A percentile compares a stretch with the other conserved stretches of the same genome.
Conservation (phyloP, 2,888 invertebrate genomes). For the Epiblema foenella region DNA sequence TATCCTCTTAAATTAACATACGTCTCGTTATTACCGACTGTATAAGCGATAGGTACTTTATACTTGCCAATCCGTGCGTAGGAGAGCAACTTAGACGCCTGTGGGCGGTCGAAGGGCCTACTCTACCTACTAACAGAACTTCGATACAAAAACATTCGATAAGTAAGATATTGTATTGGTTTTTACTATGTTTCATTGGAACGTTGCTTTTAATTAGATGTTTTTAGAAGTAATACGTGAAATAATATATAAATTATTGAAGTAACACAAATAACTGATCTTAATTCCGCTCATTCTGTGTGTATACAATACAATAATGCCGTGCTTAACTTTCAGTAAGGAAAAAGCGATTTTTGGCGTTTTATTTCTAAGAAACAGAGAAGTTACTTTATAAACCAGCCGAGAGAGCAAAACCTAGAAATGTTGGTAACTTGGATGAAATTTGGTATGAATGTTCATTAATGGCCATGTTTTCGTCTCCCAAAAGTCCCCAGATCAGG, state of each 20-base stretch:
- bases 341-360: too few relatives aligned
- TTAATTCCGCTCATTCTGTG: not conserved
- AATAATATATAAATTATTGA: constrained; percentile 1
- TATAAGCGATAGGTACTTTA: not conserved
- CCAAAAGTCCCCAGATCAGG: too few relatives aligned
- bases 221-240: not conserved
- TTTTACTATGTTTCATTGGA: not conserved
- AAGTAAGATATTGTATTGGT: not conserved
- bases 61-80: constrained; percentile 49
- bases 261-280: not conserved
- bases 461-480: too few relatives aligned
- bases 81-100: constrained; percentile 63
- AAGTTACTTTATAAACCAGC: too few relatives aligned
- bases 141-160: constrained; percentile 9
- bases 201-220: not conserved
- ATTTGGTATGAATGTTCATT: too few relatives aligned
- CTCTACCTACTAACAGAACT: constrained; percentile 18
- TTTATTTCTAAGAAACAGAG: too few relatives aligned
- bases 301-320: not conserved
- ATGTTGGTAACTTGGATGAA: too few relatives aligned
- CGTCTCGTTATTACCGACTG: constrained; percentile 9
- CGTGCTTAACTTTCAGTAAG: not conserved
- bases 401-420: too few relatives aligned
- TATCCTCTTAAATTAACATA: constrained; percentile 4
- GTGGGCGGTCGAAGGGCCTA: constrained; percentile 62